phyloP scores from a whole-genome alignment of 2,888 invertebrate species.

The Ectemnius cavifrons region DNA sequence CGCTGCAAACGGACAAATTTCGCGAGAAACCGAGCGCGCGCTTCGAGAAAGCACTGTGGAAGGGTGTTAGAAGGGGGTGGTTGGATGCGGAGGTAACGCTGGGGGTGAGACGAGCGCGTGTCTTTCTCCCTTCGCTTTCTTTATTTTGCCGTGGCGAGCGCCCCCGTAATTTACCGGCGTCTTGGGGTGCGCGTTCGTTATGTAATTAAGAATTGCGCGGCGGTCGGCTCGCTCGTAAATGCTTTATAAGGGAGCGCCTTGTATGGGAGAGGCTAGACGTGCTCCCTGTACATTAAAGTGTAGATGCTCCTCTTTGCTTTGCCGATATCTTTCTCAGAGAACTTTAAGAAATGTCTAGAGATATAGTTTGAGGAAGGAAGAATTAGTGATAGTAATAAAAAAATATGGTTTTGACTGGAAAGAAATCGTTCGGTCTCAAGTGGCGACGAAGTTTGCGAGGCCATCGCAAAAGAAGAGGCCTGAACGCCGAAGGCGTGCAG shows the following conservation, averaged over 20 bases:
- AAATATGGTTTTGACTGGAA: background rate
- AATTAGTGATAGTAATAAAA: too few relatives aligned
- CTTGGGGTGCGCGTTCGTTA: conserved; percentile 54
- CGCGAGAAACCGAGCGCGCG: conserved; percentile 40
- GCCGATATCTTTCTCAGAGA: background rate
- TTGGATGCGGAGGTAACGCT: background rate
- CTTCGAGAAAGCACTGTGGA: conserved; percentile 18
- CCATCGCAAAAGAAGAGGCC: conserved; percentile 18
- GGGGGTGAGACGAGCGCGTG: conserved; percentile 27
- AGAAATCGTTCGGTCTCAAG: background rate
- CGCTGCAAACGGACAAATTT: conserved; percentile 67
- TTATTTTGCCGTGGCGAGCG: background rate
- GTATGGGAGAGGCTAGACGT: background rate
- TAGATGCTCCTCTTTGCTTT: background rate
- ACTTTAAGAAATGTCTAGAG: background rate
- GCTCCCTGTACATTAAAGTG: conserved; percentile 6
- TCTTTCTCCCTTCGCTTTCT: conserved; percentile 25
- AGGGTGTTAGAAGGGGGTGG: too few relatives aligned
- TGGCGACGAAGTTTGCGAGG: conserved; percentile 5
- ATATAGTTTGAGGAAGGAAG: too few relatives aligned
- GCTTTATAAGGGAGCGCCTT: conserved; percentile 42
- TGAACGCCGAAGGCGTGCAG: conserved; percentile 27
- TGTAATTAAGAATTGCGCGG: conserved; percentile 46
- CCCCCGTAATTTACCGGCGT: conserved; percentile 51
- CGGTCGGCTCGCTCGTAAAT: conserved; percentile 38